These are phyloP conservation scores for Pterobdella sp. DNA, from an alignment of 2,888 invertebrate genomes.

Conservation along the genomic window DNA sequence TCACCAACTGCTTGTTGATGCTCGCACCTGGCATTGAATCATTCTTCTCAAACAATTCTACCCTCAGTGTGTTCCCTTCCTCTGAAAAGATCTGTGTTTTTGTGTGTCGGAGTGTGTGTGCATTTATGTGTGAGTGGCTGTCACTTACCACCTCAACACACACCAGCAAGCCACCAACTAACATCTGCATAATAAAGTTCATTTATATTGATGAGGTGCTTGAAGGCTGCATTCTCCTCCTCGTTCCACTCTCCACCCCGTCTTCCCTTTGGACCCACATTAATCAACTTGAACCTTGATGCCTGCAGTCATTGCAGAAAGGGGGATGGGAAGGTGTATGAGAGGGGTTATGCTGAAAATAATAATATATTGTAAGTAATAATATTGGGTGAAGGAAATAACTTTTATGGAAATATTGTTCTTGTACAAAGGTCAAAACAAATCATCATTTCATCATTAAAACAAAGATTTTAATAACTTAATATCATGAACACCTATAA, in stretches of 20 bases:
- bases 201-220: conserved; percentile 37
- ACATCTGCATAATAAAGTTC: conserved; percentile 41
- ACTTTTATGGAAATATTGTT: too few species aligned
- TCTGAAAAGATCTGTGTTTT: neutral
- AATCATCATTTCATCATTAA: too few species aligned
- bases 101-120: conserved; percentile 3
- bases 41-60: neutral
- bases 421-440: too few species aligned
- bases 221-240: conserved; percentile 52
- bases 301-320: conserved; percentile 52
- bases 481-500: too few species aligned
- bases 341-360: too few species aligned
- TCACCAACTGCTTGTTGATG: neutral
- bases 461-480: too few species aligned
- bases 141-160: too few species aligned
- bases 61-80: neutral
- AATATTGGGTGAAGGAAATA: too few species aligned
- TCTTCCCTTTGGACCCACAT: conserved; percentile 63
- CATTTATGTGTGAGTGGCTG: conserved; percentile 2
- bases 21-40: neutral
- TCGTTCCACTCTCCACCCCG: conserved; percentile 58
- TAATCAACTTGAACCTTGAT: conserved; percentile 65
- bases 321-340: too few species aligned
- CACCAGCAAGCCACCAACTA: conserved; percentile 20
- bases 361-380: too few species aligned